Base-by-base conservation (phyloP, 2,113 vertebrate species). In the Peromyscus leucopus region DNA sequence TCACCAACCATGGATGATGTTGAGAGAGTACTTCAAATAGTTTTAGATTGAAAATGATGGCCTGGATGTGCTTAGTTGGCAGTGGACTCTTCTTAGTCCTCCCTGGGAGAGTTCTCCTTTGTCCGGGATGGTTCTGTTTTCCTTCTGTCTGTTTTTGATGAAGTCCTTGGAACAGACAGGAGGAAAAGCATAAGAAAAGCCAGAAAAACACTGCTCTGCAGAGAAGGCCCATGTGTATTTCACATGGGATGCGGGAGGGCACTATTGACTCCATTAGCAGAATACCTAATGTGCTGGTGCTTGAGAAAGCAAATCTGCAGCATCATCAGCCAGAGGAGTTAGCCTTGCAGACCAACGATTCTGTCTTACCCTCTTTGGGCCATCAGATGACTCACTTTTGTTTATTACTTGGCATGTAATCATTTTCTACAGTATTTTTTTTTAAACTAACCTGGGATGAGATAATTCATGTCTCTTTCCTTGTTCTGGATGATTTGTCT, bases 391-490 rank as follows among this genome's bases (percentile, higher is more conserved):
- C 59, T 95, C 86, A 69, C 91, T 91, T 96, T 89, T 95, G 76
- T 92, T 94, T 83, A 69, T 63, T 78, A 89, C 10, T 89, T 89
- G 91, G 51, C 86, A 69, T 28, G 72, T 94, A 94, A 76, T 89
- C 1, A 91, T 93, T 93, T 87, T 55, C 46, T 63, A 22, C 36
- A 28, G 67, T 82, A 59, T 57, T 80, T 55, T 22, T 72, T 96
- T 83, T 80, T 82, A 84, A 84, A 67, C 39, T 86, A 26, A 75
- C 22, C 33, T 63, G 42, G 89, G 69, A 51, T 85, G 19, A 11
- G 59, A 72, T 59, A 85, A 69, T 39, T 7, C 17, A 26, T 13
- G 59, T 79, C 75, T 82, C 2, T 61, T 83, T 65, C 69, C 51
- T 22, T 39, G 0, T 69, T 91, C 51, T 74, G 69, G 67, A 46